These are phyloP conservation scores for Drosophila aff. DNA, from an alignment of 1,140 invertebrate genomes.

Conservation along the genomic window DNA sequence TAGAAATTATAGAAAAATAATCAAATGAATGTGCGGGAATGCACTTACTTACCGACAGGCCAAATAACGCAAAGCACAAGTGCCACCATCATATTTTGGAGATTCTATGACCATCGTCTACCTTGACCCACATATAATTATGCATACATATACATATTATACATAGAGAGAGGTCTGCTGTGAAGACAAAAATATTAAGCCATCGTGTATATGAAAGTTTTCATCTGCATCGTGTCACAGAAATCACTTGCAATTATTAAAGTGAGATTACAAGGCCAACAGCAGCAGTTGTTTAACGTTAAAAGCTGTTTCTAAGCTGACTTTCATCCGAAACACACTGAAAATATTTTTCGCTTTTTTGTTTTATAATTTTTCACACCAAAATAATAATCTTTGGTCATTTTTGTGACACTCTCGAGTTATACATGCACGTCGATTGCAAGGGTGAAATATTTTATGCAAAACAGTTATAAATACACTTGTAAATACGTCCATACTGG, in stretches of 20 bases:
- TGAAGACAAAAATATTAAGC: conserved; percentile 8
- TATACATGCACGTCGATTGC: conserved; percentile 1
- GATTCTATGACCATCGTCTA: conserved; percentile 22
- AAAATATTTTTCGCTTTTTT: neutral
- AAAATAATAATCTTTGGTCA: neutral
- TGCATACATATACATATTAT: conserved; percentile 16
- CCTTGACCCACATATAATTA: conserved; percentile 37
- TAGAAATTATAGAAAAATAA: neutral
- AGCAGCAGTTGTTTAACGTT: neutral
- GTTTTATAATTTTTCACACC: neutral
- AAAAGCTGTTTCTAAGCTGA: conserved; percentile 8
- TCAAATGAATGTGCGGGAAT: neutral
- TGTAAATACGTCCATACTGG: neutral
- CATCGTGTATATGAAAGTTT: neutral
- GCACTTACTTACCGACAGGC: conserved; percentile 10
- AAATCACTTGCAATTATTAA: conserved; percentile 19
- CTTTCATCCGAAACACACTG: conserved; percentile 6
- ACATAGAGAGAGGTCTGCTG: conserved; percentile 7
- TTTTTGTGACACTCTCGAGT: neutral
- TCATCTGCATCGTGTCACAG: conserved; percentile 4
- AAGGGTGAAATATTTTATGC: conserved; percentile 8
- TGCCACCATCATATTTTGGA: conserved; percentile 19
- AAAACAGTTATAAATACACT: conserved; percentile 2
- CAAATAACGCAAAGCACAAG: conserved; percentile 25
- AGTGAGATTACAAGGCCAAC: neutral